Conservation (phyloP, 2,113 vertebrate genomes). For the Corythornis cristatus region DNA sequence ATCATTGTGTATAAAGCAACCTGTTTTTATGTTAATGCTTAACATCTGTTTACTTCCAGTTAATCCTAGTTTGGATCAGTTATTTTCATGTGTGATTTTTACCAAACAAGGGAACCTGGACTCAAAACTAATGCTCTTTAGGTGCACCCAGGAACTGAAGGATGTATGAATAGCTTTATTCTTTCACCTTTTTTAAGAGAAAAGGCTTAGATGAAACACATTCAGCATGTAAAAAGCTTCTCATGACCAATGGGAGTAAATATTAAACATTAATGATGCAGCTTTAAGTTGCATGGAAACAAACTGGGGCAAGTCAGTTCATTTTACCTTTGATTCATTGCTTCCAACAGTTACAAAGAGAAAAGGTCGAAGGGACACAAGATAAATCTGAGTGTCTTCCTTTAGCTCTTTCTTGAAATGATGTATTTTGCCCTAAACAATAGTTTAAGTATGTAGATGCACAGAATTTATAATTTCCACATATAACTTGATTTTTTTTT, state of each 20-base stretch:
- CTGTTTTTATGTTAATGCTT: neutral
- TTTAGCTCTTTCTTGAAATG: neutral
- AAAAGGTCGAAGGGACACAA: conserved; percentile 18
- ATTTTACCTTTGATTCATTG: conserved; percentile 74
- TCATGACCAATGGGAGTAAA: conserved; percentile 24
- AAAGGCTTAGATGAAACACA: neutral
- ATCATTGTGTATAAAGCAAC: fast-evolving
- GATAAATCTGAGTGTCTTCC: neutral
- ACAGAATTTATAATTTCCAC: neutral
- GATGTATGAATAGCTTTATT: neutral
- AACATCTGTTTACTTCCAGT: neutral
- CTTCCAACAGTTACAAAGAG: neutral
- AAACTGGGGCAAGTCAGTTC: conserved; percentile 72
- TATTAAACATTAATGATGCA: conserved; percentile 71
- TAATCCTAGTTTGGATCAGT: neutral
- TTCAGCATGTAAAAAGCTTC: conserved; percentile 23
- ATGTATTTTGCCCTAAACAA: neutral
- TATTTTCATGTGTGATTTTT: neutral
- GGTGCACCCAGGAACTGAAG: neutral
- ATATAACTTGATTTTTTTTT: neutral
- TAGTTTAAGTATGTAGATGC: neutral
- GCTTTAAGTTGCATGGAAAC: conserved; percentile 66
- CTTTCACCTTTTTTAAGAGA: neutral
- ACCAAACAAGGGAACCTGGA: neutral
- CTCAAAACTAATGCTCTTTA: neutral